phyloP scores from a whole-genome alignment of 2,113 vertebrate genomes.

The Gasterosteus aculeatus region DNA sequence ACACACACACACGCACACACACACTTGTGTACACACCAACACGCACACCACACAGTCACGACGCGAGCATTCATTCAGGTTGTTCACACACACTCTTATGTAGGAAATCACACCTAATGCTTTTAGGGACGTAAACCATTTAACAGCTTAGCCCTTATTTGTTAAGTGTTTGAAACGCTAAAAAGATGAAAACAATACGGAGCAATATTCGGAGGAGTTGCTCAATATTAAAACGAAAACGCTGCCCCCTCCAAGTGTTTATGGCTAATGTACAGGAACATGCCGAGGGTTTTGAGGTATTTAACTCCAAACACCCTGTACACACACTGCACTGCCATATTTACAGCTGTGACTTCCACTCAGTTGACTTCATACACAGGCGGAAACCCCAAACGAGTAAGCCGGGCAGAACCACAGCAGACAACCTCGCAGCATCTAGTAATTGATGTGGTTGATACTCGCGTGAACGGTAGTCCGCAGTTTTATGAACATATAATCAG shows the following conservation, averaged over 20 bases:
- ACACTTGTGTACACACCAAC: conserved; percentile 7
- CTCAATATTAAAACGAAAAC: background rate
- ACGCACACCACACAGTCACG: conserved; percentile 20
- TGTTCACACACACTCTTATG: conserved; percentile 4
- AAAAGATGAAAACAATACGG: background rate
- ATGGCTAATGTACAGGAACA: background rate
- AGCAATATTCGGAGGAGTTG: background rate
- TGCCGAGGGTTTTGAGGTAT: background rate
- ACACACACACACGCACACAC: conserved; percentile 44
- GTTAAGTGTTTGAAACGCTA: background rate
- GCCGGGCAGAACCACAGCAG: background rate
- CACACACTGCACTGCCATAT: background rate
- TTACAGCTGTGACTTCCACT: background rate
- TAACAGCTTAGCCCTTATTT: background rate
- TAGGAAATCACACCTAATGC: background rate
- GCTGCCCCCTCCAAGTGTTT: background rate
- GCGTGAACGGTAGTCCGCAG: background rate
- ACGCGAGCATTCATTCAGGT: background rate
- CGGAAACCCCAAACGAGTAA: background rate
- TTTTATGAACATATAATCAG: background rate
- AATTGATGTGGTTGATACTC: background rate
- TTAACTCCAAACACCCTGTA: background rate
- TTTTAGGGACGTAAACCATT: background rate
- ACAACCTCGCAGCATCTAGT: background rate
- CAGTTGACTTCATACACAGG: background rate